Evolutionary conservation across 2,888 invertebrate species (phyloP).

Genomic region (Agonopterix subpropinquella): DNA sequence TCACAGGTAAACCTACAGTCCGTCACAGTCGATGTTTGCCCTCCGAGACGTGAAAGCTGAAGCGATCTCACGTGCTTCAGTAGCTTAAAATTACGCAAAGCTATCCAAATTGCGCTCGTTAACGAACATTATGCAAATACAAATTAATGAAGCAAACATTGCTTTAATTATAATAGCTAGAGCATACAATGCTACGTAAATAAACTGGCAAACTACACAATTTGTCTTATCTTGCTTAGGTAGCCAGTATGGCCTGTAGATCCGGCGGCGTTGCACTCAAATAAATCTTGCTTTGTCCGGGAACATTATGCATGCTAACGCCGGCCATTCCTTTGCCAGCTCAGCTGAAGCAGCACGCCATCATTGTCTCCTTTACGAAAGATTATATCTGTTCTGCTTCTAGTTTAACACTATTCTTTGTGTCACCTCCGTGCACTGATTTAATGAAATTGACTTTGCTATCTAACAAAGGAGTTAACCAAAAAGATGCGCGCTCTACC

Average conservation of each 20-base stretch:
- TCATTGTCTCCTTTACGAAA: constrained; percentile 15
- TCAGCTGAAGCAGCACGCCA: constrained; percentile 10
- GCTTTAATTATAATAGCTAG: background rate
- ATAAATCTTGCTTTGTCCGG: constrained; percentile 63
- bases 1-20: constrained; percentile 10
- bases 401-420: background rate
- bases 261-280: constrained; percentile 33
- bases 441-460: no score
- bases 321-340: constrained; percentile 31
- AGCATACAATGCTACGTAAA: no score
- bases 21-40: constrained; percentile 12
- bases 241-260: constrained; percentile 17
- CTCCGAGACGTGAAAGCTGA: background rate
- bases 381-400: constrained; percentile 11
- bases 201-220: constrained; percentile 1
- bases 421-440: no score
- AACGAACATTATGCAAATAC: no score
- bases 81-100: background rate
- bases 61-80: background rate
- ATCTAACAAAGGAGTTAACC: no score
- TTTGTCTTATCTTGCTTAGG: constrained; percentile 6
- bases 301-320: constrained; percentile 56
- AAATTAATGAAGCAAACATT: background rate
- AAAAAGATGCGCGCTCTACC: background rate
- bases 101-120: no score